phyloP scores from a whole-genome alignment of 1,140 invertebrate species.

The Phymorhynchus buccinoides region DNA sequence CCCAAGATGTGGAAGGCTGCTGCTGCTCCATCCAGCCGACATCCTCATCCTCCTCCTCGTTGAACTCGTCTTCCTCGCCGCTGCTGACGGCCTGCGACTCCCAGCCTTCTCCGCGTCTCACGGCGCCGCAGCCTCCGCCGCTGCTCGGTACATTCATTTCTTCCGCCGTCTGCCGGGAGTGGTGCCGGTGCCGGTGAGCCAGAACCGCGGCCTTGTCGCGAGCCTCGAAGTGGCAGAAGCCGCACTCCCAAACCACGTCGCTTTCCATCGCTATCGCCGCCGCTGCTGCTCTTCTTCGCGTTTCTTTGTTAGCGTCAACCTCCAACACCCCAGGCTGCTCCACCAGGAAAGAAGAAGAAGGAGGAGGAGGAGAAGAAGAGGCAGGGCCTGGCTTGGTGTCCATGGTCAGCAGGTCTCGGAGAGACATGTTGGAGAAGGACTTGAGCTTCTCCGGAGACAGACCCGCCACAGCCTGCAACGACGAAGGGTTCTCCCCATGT shows the following conservation, averaged over 20 bases:
- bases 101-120: not conserved
- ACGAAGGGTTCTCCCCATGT: not conserved
- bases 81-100: not conserved
- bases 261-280: not conserved
- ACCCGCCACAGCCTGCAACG: not conserved
- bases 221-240: constrained; percentile 26
- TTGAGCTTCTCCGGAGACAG: constrained; percentile 14
- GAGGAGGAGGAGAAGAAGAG: too few relatives aligned
- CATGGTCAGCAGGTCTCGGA: constrained; percentile 35
- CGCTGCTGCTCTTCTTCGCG: not conserved
- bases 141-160: not conserved
- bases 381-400: not conserved
- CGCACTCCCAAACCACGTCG: constrained; percentile 35
- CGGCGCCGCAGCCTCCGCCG: not conserved
- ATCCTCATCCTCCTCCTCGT: not conserved
- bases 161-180: not conserved
- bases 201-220: not conserved
- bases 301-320: not conserved
- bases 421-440: constrained; percentile 33
- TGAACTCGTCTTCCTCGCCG: not conserved
- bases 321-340: not conserved
- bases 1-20: not conserved
- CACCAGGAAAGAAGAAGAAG: too few relatives aligned
- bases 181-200: constrained; percentile 1
- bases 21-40: not conserved